Conservation (phyloP, 35 echinoderm and acorn worm species). For the Apostichopus californicus region DNA sequence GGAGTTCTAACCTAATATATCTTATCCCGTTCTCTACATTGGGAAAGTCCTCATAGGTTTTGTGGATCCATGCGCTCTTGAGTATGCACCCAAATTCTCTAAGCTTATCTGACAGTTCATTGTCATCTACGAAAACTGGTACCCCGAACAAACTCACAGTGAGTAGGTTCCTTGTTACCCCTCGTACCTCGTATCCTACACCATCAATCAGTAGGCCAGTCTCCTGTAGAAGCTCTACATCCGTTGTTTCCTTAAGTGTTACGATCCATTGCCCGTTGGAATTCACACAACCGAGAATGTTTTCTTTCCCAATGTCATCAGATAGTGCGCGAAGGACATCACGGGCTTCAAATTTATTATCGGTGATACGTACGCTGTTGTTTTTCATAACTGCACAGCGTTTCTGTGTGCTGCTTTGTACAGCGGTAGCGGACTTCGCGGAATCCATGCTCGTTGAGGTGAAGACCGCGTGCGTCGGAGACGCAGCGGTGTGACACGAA, state of each 20-base stretch:
- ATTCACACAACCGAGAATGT: slow-evolving; percentile 26
- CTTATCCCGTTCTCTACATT: slow-evolving; percentile 33
- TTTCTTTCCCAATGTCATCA: slow-evolving; percentile 23
- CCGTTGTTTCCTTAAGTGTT: background rate
- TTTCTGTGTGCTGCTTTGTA: background rate
- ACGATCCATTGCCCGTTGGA: background rate
- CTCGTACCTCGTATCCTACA: background rate
- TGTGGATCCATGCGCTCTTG: background rate
- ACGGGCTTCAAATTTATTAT: background rate
- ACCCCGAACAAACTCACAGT: slow-evolving; percentile 17
- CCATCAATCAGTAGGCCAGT: background rate
- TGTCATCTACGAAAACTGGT: background rate
- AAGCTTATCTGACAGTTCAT: slow-evolving; percentile 12
- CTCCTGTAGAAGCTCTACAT: slow-evolving; percentile 18
- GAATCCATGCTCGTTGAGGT: background rate
- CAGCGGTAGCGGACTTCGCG: background rate
- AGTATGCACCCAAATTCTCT: background rate
- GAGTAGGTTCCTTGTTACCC: slow-evolving; percentile 12
- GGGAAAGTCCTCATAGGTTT: slow-evolving; percentile 33
- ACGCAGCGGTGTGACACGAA: background rate
- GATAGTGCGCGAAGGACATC: background rate
- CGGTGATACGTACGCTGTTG: slow-evolving; percentile 9
- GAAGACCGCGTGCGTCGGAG: background rate
- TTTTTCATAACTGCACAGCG: background rate
- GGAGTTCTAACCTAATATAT: background rate